Evolutionary conservation across 2,888 invertebrate genomes (phyloP), one percentile per base, ranked within the genome.

Genomic region (Melinaea marsaeus): DNA sequence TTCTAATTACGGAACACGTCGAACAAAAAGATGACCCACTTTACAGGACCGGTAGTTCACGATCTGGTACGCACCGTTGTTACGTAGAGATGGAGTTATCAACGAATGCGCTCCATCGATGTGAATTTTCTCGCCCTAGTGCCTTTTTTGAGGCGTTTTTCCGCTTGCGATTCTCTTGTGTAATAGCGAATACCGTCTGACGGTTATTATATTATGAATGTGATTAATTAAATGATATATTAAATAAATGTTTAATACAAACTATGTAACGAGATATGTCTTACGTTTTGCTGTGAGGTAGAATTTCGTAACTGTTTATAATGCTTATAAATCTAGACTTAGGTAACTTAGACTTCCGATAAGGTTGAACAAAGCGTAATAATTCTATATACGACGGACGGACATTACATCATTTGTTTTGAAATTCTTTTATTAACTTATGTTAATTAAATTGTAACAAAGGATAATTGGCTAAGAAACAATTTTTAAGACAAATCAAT

Each of bases 21-120:
- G 84, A 91, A 90, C 89, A 91, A 91, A 91, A 91, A 91, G 88
- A 90, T 89, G 90, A 85, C 91, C 91, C 78, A 91, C 84, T 86
- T 91, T 86, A 6, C 80, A 75, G 79, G 84, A 89, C 90, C 89
- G 90, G 90, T 89, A 86, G 88, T 82, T 83, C 87, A 84, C 86
- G 90, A 89, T 90, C 86, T 86, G 85, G 87, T 79, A 84, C 85
- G 85, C 87, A 84, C 88, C 88, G 90, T 86, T 88, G 88, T 88
- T 88, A 88, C 89, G 86, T 87, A 85, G 86, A 86, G 86, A 75
- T 73, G 74, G 71, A 86, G 87, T 88, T 89, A 86, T 88, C 78
- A 78, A 81, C 80, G 72, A 69, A 69, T 82, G 82, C 72, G 69
- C 71, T 68, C 77, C 62, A 70, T 76, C 88, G 81, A 88, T 90